phyloP scores from a whole-genome alignment of 1,140 invertebrate species.

The Orchestia grillus region DNA sequence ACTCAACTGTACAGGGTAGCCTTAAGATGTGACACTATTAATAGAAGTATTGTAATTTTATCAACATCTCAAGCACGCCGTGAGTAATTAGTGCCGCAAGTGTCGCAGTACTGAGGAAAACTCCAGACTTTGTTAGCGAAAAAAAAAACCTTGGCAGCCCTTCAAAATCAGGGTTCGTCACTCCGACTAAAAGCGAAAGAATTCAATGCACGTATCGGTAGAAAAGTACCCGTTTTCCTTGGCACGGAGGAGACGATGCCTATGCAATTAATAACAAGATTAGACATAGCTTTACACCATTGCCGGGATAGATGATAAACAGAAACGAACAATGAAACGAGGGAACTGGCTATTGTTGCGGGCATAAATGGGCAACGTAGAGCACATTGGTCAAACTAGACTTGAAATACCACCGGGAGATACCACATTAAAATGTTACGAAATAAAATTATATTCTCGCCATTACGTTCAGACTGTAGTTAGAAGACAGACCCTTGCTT shows the following conservation, averaged over 20 bases:
- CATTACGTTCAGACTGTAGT: not conserved
- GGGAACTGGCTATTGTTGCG: not conserved
- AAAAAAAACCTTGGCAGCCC: not conserved
- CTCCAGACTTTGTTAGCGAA: not conserved
- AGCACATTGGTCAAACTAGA: not conserved
- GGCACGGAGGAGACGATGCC: not conserved
- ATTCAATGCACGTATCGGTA: not conserved
- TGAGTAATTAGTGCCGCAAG: not conserved
- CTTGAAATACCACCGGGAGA: not conserved
- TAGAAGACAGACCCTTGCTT: not conserved
- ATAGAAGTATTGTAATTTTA: not conserved
- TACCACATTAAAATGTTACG: not conserved
- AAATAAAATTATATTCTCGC: not conserved
- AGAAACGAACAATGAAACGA: not conserved
- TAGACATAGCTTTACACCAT: not conserved
- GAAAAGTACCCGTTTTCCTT: not conserved
- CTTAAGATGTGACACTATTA: not conserved
- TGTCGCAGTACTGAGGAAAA: not conserved
- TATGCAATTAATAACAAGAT: not conserved
- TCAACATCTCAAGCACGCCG: not conserved
- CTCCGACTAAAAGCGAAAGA: not conserved
- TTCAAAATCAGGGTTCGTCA: not conserved
- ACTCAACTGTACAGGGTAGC: not conserved
- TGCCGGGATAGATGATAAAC: not conserved
- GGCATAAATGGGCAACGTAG: not conserved